Conservation (phyloP, 2,797 vertebrate genomes). For the Cynopterus sphinx region DNA sequence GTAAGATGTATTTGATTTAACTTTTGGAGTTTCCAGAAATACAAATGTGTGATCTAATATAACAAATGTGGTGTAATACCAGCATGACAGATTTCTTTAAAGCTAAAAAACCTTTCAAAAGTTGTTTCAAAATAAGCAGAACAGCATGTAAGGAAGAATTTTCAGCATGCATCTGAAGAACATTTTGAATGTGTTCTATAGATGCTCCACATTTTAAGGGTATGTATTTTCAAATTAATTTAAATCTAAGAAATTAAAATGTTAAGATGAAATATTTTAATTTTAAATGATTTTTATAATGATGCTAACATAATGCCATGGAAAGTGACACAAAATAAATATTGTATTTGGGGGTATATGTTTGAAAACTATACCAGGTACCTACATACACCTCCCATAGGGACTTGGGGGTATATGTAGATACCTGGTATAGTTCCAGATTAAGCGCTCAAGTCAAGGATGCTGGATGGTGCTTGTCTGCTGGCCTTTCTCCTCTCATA, state of each 20-base stretch:
- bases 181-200: background rate
- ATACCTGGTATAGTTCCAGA: background rate
- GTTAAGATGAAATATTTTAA: background rate
- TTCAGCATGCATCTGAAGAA: background rate
- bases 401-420: no score
- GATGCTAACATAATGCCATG: background rate
- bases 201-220: background rate
- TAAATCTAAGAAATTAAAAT: slow-evolving; percentile 18
- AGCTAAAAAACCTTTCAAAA: background rate
- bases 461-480: background rate
- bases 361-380: background rate
- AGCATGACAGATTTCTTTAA: background rate
- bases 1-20: background rate
- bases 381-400: background rate
- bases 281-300: background rate
- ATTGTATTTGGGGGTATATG: background rate
- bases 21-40: background rate
- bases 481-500: background rate
- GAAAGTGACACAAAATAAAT: background rate
- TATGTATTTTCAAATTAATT: background rate
- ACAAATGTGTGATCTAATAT: background rate
- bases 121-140: background rate
- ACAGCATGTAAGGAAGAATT: background rate
- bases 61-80: background rate
- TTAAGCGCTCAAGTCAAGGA: background rate